Base-by-base conservation (phyloP, 2,113 vertebrate genomes). In the Pteropus alecto region DNA sequence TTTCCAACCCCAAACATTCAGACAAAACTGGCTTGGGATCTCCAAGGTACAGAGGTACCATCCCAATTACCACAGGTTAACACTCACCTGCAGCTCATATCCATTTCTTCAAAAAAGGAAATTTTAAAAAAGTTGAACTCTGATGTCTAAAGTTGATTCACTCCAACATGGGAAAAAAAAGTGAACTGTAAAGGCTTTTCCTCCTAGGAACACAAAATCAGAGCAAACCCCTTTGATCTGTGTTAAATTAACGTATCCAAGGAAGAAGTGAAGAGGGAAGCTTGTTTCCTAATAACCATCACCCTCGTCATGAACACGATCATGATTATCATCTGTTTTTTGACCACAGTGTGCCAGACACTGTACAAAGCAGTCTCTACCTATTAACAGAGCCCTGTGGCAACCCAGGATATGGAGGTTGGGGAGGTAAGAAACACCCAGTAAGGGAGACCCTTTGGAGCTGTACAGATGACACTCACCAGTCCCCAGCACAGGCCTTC, bases 111-210 rank as follows among this genome's bases (percentile, higher is more conserved):
- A 48, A 74, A 87, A 61, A 56, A 79, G 63, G 33, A 94, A 90
- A 95, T 79, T 33, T 67, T n/a, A 88, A 43, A 93, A 88, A 65
- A 84, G 22, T 43, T n/a, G 51, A 97, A 63, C 63, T 85, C 94
- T 71, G 89, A 33, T 77, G 73, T 71, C 85, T 28, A 21, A 63
- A 9, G 81, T 68, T 76, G 88, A 91, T 63, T 94, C 77, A 76
- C 30, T 88, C 70, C 65, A 94, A 65, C n/a, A 11, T 4, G 12
- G 84, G 68, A 38, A 70, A 96, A 70, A 96, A 85, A 81, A 26
- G 38, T 58, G 76, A 85, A 85, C 33, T 35, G 11, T 22, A 7
- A 9, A 35, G 38, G 35, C 38, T 65, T 58, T 81, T 71, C 35
- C 71, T 93, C 73, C 13, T 14, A 88, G 65, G 89, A 91, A 91